Evolutionary conservation across 1,140 invertebrate genomes (phyloP).

Genomic region (Drosophila orena): DNA sequence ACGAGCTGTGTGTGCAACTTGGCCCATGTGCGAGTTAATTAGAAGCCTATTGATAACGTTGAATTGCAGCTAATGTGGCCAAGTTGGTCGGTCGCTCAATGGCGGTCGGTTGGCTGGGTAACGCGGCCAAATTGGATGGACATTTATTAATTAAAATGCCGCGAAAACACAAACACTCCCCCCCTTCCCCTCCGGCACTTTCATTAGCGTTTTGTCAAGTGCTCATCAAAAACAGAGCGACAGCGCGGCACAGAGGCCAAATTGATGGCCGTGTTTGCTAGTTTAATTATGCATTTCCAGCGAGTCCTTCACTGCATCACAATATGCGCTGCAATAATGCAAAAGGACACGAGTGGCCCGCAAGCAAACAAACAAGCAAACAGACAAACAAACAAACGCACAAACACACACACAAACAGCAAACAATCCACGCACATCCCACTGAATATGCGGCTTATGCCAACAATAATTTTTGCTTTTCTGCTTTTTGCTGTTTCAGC

Average conservation of each 20-base stretch:
- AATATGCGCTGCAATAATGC: slow-evolving; percentile 68
- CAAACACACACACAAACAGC: slow-evolving; percentile 35
- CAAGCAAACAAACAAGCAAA: slow-evolving; percentile 40
- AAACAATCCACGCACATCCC: slow-evolving; percentile 25
- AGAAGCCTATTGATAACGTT: slow-evolving; percentile 73
- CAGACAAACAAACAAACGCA: slow-evolving; percentile 39
- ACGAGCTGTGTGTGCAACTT: slow-evolving; percentile 15
- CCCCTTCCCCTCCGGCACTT: slow-evolving; percentile 11
- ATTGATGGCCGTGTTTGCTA: slow-evolving; percentile 63
- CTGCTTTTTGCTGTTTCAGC: slow-evolving; percentile 22
- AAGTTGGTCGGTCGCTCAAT: slow-evolving; percentile 36
- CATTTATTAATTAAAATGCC: slow-evolving; percentile 79
- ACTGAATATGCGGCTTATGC: slow-evolving; percentile 32
- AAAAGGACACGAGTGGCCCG: slow-evolving; percentile 36
- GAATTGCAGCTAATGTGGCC: slow-evolving; percentile 65
- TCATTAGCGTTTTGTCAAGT: slow-evolving; percentile 64
- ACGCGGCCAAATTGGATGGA: slow-evolving; percentile 21
- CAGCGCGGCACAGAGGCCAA: slow-evolving; percentile 1
- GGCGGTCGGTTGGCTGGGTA: not conserved
- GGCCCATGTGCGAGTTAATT: slow-evolving; percentile 61
- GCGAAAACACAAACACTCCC: slow-evolving; percentile 50
- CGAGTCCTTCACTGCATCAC: slow-evolving; percentile 41
- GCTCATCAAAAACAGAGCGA: slow-evolving; percentile 57
- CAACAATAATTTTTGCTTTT: slow-evolving; percentile 48
- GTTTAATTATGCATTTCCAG: slow-evolving; percentile 69